Evolutionary conservation across 1,140 invertebrate genomes (phyloP).

Genomic region (Heliconius melpomene): DNA sequence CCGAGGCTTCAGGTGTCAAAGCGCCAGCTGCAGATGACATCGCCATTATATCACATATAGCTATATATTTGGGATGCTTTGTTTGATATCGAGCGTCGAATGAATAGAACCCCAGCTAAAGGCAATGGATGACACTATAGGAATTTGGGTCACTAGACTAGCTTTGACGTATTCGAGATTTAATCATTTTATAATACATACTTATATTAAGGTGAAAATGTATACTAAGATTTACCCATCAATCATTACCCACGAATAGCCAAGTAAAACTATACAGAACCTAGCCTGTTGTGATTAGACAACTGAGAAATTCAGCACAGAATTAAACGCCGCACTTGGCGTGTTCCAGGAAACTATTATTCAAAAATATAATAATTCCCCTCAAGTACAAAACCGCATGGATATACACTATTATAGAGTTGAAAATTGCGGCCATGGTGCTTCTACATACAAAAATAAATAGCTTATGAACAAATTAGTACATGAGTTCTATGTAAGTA

Average conservation of each 20-base stretch:
- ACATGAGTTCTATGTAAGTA: no score
- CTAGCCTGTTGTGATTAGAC: no score
- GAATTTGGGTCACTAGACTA: slow-evolving; percentile 30
- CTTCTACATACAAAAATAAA: no score
- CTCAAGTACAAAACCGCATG: no score
- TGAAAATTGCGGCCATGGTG: no score
- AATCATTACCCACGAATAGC: neutral
- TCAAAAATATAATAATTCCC: no score
- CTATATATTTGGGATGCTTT: slow-evolving; percentile 17
- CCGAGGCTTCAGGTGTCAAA: slow-evolving; percentile 16
- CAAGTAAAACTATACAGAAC: neutral
- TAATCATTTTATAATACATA: neutral
- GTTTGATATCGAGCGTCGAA: slow-evolving; percentile 22
- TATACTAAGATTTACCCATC: no score
- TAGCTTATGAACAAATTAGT: no score
- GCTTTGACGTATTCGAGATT: neutral
- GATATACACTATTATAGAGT: no score
- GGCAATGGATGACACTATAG: slow-evolving; percentile 32
- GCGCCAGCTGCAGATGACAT: slow-evolving; percentile 22
- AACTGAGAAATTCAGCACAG: no score
- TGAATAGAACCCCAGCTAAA: slow-evolving; percentile 25
- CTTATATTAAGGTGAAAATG: neutral
- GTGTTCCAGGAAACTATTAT: no score
- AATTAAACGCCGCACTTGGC: no score
- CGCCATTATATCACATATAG: slow-evolving; percentile 8